phyloP scores from a whole-genome alignment of 2,113 vertebrate genomes.

The Tapirus terrestris region DNA sequence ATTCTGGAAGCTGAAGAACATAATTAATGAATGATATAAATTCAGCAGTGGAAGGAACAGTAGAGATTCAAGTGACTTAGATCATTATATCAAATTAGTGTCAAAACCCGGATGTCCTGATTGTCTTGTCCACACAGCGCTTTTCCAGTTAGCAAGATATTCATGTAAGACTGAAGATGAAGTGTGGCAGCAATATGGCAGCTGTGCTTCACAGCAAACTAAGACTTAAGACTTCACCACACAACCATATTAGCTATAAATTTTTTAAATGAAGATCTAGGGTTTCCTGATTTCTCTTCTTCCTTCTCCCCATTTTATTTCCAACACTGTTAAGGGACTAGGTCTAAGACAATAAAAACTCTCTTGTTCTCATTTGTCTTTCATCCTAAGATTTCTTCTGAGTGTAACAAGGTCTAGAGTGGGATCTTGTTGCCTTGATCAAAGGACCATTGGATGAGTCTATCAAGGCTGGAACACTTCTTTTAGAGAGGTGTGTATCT shows the following conservation, averaged over 20 bases:
- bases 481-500: background rate
- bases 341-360: background rate
- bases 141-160: background rate
- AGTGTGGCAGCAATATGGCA: background rate
- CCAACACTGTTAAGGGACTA: background rate
- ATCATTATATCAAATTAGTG: background rate
- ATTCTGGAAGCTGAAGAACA: background rate
- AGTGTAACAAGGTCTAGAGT: background rate
- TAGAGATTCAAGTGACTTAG: background rate
- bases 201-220: background rate
- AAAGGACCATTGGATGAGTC: background rate
- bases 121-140: background rate
- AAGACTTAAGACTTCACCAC: background rate
- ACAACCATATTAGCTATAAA: background rate
- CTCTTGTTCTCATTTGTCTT: background rate
- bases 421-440: background rate
- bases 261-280: background rate
- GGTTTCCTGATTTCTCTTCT: background rate
- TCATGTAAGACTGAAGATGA: background rate
- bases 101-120: background rate
- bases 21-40: background rate
- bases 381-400: background rate
- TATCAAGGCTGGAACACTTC: background rate
- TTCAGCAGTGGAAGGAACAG: background rate
- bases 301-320: background rate